Conservation (phyloP, 2,797 vertebrate species). For the Crocidura indochinensis region DNA sequence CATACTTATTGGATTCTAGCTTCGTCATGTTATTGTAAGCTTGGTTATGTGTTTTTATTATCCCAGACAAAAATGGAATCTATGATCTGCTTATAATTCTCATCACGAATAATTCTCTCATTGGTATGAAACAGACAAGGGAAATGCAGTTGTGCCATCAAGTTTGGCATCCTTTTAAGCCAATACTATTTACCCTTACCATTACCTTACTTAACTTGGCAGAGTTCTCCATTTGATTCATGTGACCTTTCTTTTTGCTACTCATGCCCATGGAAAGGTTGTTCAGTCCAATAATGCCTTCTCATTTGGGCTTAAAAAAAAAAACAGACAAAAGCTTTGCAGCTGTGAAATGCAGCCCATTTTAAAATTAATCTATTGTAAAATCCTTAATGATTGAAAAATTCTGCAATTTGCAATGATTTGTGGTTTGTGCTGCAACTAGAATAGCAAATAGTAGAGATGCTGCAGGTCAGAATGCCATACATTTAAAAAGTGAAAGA, state of each 20-base stretch:
- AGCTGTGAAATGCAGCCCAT: slow-evolving; percentile 82
- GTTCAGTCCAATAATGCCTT: slow-evolving; percentile 74
- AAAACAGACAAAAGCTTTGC: slow-evolving; percentile 84
- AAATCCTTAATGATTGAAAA: slow-evolving; percentile 84
- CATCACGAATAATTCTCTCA: neutral
- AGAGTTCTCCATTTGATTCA: slow-evolving; percentile 55
- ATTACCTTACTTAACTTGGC: slow-evolving; percentile 68
- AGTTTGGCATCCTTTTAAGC: slow-evolving; percentile 32
- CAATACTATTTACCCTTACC: slow-evolving; percentile 7
- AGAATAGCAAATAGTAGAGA: slow-evolving; percentile 80
- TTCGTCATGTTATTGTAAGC: slow-evolving; percentile 22
- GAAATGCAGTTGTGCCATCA: neutral
- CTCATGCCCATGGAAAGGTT: slow-evolving; percentile 64
- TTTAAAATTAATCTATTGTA: slow-evolving; percentile 87
- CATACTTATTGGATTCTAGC: slow-evolving; percentile 18
- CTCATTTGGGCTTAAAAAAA: slow-evolving; percentile 68
- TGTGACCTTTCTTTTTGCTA: slow-evolving; percentile 61
- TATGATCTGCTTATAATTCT: slow-evolving; percentile 60
- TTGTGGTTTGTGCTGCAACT: slow-evolving; percentile 72
- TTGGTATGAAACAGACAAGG: slow-evolving; percentile 20
- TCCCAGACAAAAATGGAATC: slow-evolving; percentile 40
- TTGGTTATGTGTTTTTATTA: slow-evolving; percentile 59
- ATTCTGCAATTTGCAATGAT: slow-evolving; percentile 81
- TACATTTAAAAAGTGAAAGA: slow-evolving; percentile 52
- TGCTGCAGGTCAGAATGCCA: slow-evolving; percentile 56